Evolutionary conservation across 2,888 invertebrate species (phyloP), one percentile per base, ranked within the genome.

Genomic region (Gibbula magus): DNA sequence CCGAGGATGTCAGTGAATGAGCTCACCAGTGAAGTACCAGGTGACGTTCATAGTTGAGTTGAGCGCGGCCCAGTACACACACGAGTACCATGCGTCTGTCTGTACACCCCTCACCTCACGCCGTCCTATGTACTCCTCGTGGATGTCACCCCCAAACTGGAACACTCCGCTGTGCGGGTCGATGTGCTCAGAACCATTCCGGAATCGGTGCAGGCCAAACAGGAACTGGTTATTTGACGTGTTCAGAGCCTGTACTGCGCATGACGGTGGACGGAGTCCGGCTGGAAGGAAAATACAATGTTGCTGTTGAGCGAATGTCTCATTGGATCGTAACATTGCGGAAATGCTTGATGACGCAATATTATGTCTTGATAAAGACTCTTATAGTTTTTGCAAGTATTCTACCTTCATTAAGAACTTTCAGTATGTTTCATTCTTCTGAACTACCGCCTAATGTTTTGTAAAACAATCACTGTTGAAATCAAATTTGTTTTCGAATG

Each of bases 31-130:
- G 74, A 87, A 89, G 56, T 88, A 88, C 87, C 87, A 89, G 73
- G 83, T 83, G 32, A 89, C 87, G 0, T 75, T 81, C 87, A 88
- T 88, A 0, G 89, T 88, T 13, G 89, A 87, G 39, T 86, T 85
- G 78, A 85, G 78, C 8, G 51, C 75, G 8, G 53, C 52, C 87
- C 88, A 88, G 74, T 87, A 88, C 45, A 86, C 87, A 81, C 89
- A 89, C 0, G 87, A 88, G 25, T 85, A 75, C 86, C 87, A 89
- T 22, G 75, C 80, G 78, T 86, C 85, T 4, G 86, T 86, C 1
- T 52, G 32, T 10, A 88, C 86, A 0, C 86, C 89, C 20, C 89
- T 79, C 0, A 86, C 81, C 7, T 54, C 70, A 0, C 77, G 77
- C 8, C 66, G 51, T 1, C 89, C 89, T 84, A 84, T 81, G 75